phyloP scores from a whole-genome alignment of 2,113 vertebrate genomes.

The Pomatorhinus ruficollis region DNA sequence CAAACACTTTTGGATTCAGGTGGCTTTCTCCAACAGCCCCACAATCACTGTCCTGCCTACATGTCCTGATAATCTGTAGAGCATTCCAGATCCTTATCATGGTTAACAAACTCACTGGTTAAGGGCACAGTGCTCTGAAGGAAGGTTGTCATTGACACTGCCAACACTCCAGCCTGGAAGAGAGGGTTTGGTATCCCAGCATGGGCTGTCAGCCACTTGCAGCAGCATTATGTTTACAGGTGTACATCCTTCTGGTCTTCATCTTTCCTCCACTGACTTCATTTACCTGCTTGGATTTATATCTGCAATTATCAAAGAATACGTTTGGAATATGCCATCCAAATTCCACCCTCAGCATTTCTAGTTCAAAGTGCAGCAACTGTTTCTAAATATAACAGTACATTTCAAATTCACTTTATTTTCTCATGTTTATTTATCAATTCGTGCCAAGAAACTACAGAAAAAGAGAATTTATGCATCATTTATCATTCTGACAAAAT shows the following conservation, averaged over 20 bases:
- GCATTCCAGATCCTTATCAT: not conserved
- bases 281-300: not conserved
- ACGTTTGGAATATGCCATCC: not conserved
- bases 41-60: not conserved
- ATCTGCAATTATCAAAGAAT: not conserved
- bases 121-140: not conserved
- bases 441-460: constrained; percentile 14
- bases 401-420: constrained; percentile 16
- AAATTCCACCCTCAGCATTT: not conserved
- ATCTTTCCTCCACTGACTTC: not conserved
- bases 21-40: not conserved
- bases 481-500: constrained; percentile 49
- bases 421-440: constrained; percentile 32
- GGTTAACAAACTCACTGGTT: not conserved
- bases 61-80: not conserved
- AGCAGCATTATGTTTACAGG: not conserved
- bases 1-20: not conserved
- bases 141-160: not conserved
- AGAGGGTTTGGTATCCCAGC: not conserved
- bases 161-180: not conserved
- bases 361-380: constrained; percentile 15
- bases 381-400: not conserved
- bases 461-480: not conserved
- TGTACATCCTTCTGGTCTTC: not conserved
- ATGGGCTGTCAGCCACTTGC: not conserved